Evolutionary conservation across 1,140 invertebrate species (phyloP), one percentile per base, ranked within the genome.

Genomic region (Micrasema longulum): DNA sequence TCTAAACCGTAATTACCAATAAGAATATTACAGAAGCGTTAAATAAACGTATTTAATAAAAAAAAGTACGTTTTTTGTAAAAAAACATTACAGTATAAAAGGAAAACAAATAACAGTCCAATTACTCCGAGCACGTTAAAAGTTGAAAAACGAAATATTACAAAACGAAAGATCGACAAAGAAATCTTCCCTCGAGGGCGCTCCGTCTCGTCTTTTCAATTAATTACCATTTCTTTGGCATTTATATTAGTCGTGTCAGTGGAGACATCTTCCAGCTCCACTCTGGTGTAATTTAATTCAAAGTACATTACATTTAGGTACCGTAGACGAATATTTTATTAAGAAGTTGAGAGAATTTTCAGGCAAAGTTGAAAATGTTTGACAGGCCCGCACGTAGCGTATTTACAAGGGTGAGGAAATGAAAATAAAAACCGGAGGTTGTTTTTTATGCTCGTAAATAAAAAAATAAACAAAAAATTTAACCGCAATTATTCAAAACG

Each of bases 161-260:
- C 41, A 41, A 64, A 47, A 45, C 60, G 60, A 47, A 47, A 31
- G 47, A 45, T 63, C 55, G 68, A 69, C 68, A 64, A 41, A 38
- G 68, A 52, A 64, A 41, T 41, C 36, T 36, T 41, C 45, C 45
- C 31, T 41, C 20, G 48, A 41, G 57, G 60, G 23, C 23, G 22
- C 60, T 64, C 68, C 45, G 57, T 69, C 62, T 71, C 63, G 69
- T 55, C 73, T 55, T 75, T 69, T 75, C 73, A 69, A 75, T 75
- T 75, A 75, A 75, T 75, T 75, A 71, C 65, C 64, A 75, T 74
- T 74, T 74, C 73, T 71, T 62, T 60, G 64, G 64, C 63, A 70
- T 74, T 75, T 75, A 68, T 75, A 75, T 75, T 75, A 75, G 73
- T 66, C 63, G 73, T 71, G 73, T 71, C 69, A 67, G 65, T 71